Conservation (phyloP, 2,113 vertebrate species). For the Limanda limanda region DNA sequence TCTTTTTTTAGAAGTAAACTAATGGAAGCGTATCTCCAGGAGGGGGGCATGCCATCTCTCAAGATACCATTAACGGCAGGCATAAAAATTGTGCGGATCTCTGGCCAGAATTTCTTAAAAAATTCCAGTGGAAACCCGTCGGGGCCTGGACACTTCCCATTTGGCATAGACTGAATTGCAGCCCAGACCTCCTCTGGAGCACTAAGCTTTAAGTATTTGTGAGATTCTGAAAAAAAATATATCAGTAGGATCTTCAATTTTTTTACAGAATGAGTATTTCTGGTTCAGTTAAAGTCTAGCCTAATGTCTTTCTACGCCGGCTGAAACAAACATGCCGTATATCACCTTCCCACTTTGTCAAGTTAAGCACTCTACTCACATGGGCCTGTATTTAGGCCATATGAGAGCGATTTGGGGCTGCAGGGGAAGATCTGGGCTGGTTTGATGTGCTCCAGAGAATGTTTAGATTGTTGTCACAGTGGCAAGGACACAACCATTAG, state of each 20-base stretch:
- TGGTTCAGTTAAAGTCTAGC: not conserved
- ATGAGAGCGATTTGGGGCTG: slow-evolving; percentile 79
- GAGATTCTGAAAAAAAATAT: not conserved
- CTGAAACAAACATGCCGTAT: slow-evolving; percentile 23
- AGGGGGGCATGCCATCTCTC: too few species aligned
- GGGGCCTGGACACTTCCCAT: too few species aligned
- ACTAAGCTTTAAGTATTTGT: not conserved
- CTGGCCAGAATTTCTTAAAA: too few species aligned
- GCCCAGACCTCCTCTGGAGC: too few species aligned
- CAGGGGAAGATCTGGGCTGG: slow-evolving; percentile 59
- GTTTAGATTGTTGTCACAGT: slow-evolving; percentile 81
- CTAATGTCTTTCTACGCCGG: slow-evolving; percentile 2
- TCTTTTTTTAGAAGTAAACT: too few species aligned
- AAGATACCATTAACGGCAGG: too few species aligned
- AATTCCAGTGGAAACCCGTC: too few species aligned
- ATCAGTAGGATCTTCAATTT: not conserved
- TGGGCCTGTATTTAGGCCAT: slow-evolving; percentile 62
- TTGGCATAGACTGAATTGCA: too few species aligned
- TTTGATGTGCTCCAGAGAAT: slow-evolving; percentile 69
- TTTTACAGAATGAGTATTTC: not conserved
- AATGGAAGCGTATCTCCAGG: too few species aligned
- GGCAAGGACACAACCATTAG: slow-evolving; percentile 79
- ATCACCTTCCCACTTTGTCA: slow-evolving; percentile 16
- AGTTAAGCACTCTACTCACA: slow-evolving; percentile 16
- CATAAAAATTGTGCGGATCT: too few species aligned